phyloP scores from a whole-genome alignment of 2,888 invertebrate species.

The Ectropis crepuscularia region DNA sequence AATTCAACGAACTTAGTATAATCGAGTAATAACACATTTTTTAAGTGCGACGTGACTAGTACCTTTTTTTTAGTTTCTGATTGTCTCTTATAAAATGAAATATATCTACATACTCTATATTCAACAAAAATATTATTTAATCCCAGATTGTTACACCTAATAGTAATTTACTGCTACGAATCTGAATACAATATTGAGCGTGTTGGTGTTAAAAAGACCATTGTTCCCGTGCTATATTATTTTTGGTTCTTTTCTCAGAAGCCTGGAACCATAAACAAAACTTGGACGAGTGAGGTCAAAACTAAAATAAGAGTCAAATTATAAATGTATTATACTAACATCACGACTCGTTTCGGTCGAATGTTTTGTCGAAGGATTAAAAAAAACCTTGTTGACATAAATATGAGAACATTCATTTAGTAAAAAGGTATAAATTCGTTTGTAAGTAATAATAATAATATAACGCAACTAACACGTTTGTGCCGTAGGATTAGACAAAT shows the following conservation, averaged over 20 bases:
- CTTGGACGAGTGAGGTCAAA: constrained; percentile 21
- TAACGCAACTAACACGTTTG: too few relatives aligned
- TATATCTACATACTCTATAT: too few relatives aligned
- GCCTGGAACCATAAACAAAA: constrained; percentile 6
- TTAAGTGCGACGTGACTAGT: too few relatives aligned
- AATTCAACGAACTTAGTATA: too few relatives aligned
- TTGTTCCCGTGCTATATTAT: constrained; percentile 56
- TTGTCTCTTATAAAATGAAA: too few relatives aligned
- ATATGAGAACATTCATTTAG: neutral
- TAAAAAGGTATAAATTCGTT: neutral
- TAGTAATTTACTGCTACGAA: neutral
- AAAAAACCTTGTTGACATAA: neutral
- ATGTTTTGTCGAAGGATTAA: neutral
- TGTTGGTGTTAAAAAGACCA: constrained; percentile 51
- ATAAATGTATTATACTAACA: neutral
- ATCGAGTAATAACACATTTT: too few relatives aligned
- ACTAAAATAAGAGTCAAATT: constrained; percentile 8
- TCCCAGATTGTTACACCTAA: too few relatives aligned
- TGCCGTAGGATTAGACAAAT: too few relatives aligned
- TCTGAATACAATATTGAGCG: constrained; percentile 48
- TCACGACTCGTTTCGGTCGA: neutral
- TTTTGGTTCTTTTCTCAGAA: constrained; percentile 21
- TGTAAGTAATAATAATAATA: too few relatives aligned
- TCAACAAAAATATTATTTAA: too few relatives aligned
- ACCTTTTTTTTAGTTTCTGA: too few relatives aligned